Percentiles rank a stretch among this genome's conserved stretches.
These are phyloP conservation scores for Papilio glaucus DNA, from an alignment of 1,140 invertebrate genomes.

Conservation along the genomic window DNA sequence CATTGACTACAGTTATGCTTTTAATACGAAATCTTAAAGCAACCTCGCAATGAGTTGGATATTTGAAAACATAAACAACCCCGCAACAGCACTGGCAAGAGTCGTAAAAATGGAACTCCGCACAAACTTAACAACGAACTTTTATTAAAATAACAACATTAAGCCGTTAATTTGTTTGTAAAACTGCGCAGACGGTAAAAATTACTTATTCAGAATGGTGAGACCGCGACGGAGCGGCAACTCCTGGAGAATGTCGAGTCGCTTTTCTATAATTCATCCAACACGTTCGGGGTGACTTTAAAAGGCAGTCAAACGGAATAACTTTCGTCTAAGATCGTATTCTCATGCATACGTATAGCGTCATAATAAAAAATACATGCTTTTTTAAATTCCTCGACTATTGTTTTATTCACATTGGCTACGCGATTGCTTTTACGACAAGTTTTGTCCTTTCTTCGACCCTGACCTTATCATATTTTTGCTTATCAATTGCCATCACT, in stretches of 20 bases:
- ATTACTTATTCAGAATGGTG: constrained; percentile 79
- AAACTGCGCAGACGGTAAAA: constrained; percentile 81
- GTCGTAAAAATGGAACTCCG: constrained; percentile 76
- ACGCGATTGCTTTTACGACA: background rate
- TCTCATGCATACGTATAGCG: constrained; percentile 25
- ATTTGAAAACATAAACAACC: constrained; percentile 76
- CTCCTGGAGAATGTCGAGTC: constrained; percentile 62
- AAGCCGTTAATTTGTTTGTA: constrained; percentile 82
- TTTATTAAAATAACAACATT: constrained; percentile 82
- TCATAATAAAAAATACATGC: background rate
- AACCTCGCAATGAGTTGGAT: constrained; percentile 45
- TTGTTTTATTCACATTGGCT: background rate
- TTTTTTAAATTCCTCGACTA: background rate
- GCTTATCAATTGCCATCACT: no score
- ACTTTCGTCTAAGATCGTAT: constrained; percentile 26
- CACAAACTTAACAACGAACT: constrained; percentile 72
- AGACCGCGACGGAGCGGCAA: constrained; percentile 63
- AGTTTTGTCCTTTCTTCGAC: background rate
- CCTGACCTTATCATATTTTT: no score
- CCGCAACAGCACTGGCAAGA: constrained; percentile 71
- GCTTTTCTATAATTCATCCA: constrained; percentile 75
- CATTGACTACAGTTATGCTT: constrained; percentile 33
- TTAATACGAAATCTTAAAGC: constrained; percentile 34
- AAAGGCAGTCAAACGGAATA: constrained; percentile 35
- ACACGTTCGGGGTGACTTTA: constrained; percentile 39